A percentile compares a stretch with the other conserved stretches of the same genome.
Conservation (phyloP, 2,888 invertebrate species). For the Caradrina clavipalpis region DNA sequence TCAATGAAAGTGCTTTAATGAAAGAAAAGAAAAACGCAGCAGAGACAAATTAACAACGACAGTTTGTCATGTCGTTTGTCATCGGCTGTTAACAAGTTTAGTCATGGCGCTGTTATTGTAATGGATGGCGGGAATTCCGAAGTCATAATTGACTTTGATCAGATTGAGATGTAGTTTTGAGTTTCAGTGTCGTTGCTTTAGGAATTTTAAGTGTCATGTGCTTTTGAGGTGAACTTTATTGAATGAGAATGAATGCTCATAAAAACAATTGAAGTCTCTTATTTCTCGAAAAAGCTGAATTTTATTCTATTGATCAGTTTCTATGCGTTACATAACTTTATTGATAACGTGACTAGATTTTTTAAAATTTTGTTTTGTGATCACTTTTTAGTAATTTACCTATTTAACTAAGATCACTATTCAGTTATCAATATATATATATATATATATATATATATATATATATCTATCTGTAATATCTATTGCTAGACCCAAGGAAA, state of each 20-base stretch:
- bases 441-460: neutral
- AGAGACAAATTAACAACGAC: conserved; percentile 73
- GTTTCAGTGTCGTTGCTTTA: conserved; percentile 11
- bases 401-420: neutral
- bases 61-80: conserved; percentile 72
- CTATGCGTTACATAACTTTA: neutral
- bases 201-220: neutral
- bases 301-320: neutral
- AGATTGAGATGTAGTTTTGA: conserved; percentile 33
- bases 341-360: too few relatives aligned
- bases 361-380: neutral
- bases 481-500: neutral
- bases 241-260: neutral
- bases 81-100: conserved; percentile 67
- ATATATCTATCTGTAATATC: neutral
- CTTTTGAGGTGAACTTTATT: neutral
- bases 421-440: neutral
- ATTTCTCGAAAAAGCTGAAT: neutral
- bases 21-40: conserved; percentile 58
- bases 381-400: too few relatives aligned
- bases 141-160: conserved; percentile 50
- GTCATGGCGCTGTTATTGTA: conserved; percentile 62
- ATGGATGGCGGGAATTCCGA: conserved; percentile 56
- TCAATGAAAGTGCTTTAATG: conserved; percentile 60
- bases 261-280: fast-evolving